These are phyloP conservation scores for Taphrorychus bicolor DNA, from an alignment of 2,888 invertebrate species.

Conservation along the genomic window DNA sequence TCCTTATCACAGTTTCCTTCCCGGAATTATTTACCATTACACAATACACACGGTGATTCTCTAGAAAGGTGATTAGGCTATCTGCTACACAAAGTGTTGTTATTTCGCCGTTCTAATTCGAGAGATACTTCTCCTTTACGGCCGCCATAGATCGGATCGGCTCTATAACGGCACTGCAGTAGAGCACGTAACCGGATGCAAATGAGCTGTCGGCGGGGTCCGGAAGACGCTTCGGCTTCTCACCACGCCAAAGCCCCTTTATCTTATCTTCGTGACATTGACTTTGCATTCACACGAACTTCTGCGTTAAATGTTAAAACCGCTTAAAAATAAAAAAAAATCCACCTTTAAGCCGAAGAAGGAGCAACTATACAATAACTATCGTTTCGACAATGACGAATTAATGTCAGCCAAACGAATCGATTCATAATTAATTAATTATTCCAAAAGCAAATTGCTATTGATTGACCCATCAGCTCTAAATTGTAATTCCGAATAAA, in stretches of 20 bases:
- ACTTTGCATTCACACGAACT: constrained; percentile 18
- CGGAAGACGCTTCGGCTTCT: constrained; percentile 29
- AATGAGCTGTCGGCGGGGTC: constrained; percentile 32
- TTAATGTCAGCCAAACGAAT: neutral
- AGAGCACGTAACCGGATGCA: constrained; percentile 35
- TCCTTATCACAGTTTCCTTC: too few species aligned
- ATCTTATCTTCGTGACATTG: constrained; percentile 34
- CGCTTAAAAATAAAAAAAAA: neutral
- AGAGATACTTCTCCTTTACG: neutral
- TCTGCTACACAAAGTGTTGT: neutral
- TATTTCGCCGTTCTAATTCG: neutral
- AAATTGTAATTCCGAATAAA: neutral
- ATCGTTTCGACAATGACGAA: neutral
- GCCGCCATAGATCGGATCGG: neutral
- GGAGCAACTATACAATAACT: too few species aligned
- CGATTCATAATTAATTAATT: neutral
- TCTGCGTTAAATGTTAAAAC: neutral
- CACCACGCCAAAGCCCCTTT: constrained; percentile 28
- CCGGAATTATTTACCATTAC: too few species aligned
- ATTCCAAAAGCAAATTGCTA: neutral
- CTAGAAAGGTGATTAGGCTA: too few species aligned
- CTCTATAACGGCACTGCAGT: constrained; percentile 10
- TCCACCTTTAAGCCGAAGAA: too few species aligned
- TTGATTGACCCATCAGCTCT: neutral
- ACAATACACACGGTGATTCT: too few species aligned